A percentile compares a stretch with the other conserved stretches of the same genome.
These are phyloP conservation scores for Magallana angulata DNA, from an alignment of 1,140 invertebrate species.

Conservation along the genomic window DNA sequence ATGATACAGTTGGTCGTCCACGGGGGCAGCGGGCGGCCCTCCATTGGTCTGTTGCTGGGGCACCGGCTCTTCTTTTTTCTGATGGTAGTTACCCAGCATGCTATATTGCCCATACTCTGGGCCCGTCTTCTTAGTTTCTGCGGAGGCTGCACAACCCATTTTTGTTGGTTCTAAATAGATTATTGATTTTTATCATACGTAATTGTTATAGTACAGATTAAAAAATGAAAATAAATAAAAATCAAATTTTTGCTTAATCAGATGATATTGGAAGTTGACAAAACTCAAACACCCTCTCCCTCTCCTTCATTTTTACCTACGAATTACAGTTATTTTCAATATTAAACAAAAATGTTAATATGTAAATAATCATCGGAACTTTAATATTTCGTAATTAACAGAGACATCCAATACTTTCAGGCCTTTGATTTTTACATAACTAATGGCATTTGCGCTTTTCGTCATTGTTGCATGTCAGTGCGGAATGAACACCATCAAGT, in stretches of 20 bases:
- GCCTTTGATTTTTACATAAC: no score
- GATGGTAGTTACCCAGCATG: slow-evolving; percentile 25
- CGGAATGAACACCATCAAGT: no score
- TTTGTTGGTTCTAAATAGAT: not conserved
- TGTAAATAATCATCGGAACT: no score
- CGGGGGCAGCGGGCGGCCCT: not conserved
- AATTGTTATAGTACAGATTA: not conserved
- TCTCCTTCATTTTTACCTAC: not conserved
- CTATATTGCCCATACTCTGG: slow-evolving; percentile 29
- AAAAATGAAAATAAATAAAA: no score
- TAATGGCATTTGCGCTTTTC: no score
- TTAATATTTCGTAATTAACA: no score
- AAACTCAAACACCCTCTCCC: not conserved
- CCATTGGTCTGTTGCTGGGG: slow-evolving; percentile 4
- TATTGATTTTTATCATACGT: not conserved
- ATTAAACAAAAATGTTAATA: not conserved
- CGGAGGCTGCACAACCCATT: slow-evolving; percentile 33
- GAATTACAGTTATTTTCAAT: not conserved
- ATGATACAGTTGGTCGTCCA: not conserved
- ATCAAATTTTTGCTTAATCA: no score
- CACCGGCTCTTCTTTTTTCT: not conserved
- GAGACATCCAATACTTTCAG: no score
- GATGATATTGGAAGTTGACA: no score
- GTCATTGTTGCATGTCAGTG: no score
- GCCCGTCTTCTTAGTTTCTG: not conserved